These are phyloP conservation scores for Erethizon dorsatum DNA, from an alignment of 2,797 vertebrate genomes.

Conservation along the genomic window DNA sequence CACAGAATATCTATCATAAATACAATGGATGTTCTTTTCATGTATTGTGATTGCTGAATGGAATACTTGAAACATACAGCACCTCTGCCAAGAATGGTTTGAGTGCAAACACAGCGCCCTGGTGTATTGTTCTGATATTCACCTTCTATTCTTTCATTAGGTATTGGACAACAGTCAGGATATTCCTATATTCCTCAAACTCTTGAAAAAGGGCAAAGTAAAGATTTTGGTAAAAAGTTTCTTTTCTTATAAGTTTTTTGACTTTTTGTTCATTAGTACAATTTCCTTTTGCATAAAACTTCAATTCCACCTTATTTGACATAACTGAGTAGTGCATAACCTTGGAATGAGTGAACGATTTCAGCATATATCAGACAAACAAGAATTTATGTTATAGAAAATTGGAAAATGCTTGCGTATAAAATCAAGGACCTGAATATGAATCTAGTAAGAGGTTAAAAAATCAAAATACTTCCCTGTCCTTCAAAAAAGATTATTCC, in stretches of 20 bases:
- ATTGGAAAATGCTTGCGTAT: conserved; percentile 62
- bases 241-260: background rate
- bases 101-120: background rate
- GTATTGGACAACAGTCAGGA: background rate
- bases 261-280: conserved; percentile 58
- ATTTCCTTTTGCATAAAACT: conserved; percentile 48
- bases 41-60: conserved; percentile 40
- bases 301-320: conserved; percentile 60
- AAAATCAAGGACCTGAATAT: conserved; percentile 39
- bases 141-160: conserved; percentile 6
- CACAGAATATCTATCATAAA: conserved; percentile 43
- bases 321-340: background rate
- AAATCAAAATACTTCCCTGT: conserved; percentile 40
- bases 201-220: conserved; percentile 3
- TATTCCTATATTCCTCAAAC: background rate
- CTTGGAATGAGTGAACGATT: conserved; percentile 28
- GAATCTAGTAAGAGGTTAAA: conserved; percentile 35
- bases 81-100: conserved; percentile 57
- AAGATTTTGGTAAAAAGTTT: conserved; percentile 31
- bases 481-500: conserved; percentile 6
- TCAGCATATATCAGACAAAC: conserved; percentile 5
- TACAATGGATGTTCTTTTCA: background rate
- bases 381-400: conserved; percentile 60
- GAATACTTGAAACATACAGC: conserved; percentile 68
- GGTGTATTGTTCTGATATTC: background rate